Conservation (phyloP, 2,888 invertebrate genomes). For the Celastrina argiolus region DNA sequence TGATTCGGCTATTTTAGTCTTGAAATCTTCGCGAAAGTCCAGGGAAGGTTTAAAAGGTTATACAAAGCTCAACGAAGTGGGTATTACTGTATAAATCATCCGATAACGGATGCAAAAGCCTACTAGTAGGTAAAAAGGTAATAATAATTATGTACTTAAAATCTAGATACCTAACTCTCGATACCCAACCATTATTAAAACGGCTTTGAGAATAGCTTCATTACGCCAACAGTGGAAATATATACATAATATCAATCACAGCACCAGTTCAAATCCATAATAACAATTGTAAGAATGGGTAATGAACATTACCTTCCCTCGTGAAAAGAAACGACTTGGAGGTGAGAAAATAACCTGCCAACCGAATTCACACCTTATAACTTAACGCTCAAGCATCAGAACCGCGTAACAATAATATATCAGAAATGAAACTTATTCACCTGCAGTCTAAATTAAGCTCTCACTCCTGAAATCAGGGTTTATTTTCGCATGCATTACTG, state of each 20-base stretch:
- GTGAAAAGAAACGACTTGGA: slow-evolving; percentile 13
- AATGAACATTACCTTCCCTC: slow-evolving; percentile 59
- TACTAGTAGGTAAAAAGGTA: no score
- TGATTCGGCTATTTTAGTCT: no score
- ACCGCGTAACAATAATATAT: slow-evolving; percentile 35
- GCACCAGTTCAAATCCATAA: slow-evolving; percentile 44
- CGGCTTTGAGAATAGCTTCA: neutral
- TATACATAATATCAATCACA: slow-evolving; percentile 64
- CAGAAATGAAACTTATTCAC: slow-evolving; percentile 42
- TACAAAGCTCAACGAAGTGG: no score
- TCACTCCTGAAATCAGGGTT: slow-evolving; percentile 36
- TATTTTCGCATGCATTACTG: slow-evolving; percentile 34
- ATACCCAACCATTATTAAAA: neutral
- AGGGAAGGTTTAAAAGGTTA: no score
- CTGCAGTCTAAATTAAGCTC: slow-evolving; percentile 37
- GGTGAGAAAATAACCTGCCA: slow-evolving; percentile 29
- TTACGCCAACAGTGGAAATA: slow-evolving; percentile 39
- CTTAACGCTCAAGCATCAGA: slow-evolving; percentile 37
- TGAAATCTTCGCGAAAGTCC: no score
- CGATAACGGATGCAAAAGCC: no score
- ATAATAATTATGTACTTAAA: neutral
- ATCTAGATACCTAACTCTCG: no score
- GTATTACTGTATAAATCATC: no score
- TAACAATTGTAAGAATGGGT: slow-evolving; percentile 69
- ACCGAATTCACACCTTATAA: slow-evolving; percentile 40